phyloP scores from a whole-genome alignment of 2,797 vertebrate species.

The Aphelocoma californica region DNA sequence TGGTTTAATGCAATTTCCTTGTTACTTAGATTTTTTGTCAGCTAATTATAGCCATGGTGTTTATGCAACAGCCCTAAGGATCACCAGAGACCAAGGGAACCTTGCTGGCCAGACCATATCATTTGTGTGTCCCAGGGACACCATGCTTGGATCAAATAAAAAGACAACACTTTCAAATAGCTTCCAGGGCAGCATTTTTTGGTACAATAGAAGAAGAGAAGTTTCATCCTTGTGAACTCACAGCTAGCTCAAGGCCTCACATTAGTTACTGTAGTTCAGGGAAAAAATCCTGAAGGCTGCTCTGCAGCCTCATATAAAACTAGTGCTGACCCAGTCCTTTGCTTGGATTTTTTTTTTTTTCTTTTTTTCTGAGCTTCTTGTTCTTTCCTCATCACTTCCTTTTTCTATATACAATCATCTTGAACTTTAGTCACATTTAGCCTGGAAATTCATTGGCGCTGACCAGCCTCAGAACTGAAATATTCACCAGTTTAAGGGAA shows the following conservation, averaged over 20 bases:
- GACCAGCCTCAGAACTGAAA: neutral
- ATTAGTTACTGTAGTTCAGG: neutral
- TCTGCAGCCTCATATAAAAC: neutral
- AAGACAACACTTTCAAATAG: neutral
- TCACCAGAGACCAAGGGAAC: neutral
- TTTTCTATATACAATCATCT: neutral
- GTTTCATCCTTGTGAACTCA: neutral
- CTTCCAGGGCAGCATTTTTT: neutral
- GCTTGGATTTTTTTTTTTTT: neutral
- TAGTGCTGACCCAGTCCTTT: neutral
- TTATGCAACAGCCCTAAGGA: neutral
- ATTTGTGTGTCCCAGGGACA: neutral
- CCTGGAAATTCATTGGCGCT: neutral
- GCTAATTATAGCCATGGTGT: neutral
- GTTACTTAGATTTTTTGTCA: neutral
- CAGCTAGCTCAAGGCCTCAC: neutral
- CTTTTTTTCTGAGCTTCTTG: neutral
- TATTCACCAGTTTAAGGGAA: neutral
- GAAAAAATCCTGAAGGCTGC: neutral
- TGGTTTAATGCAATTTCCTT: neutral
- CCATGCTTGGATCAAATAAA: neutral
- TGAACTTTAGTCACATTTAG: neutral
- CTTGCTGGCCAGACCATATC: neutral
- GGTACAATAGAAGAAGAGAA: neutral
- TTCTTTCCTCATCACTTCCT: neutral